Evolutionary conservation across 1,140 invertebrate genomes (phyloP).

Genomic region (Drosophila murphyi): DNA sequence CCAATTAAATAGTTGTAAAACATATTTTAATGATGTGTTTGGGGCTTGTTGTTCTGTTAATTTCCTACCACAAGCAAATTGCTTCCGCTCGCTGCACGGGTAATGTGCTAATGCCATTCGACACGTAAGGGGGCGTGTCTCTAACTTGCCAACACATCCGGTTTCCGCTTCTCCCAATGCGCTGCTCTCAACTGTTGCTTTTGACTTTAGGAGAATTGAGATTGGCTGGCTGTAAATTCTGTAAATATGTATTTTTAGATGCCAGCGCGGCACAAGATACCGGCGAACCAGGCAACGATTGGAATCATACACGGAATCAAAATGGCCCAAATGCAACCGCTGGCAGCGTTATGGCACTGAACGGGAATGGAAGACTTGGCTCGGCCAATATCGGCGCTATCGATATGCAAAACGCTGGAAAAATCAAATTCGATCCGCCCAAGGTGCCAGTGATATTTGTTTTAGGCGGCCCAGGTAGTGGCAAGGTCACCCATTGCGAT

Average conservation of each 20-base stretch:
- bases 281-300: constrained; percentile 87
- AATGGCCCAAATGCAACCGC: constrained; percentile 58
- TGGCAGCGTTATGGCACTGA: constrained; percentile 40
- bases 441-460: constrained; percentile 94
- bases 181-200: constrained; percentile 65
- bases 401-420: constrained; percentile 89
- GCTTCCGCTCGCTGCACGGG: constrained; percentile 49
- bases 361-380: constrained; percentile 42
- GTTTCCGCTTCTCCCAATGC: constrained; percentile 58
- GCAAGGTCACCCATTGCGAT: constrained; percentile 96
- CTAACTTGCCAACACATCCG: constrained; percentile 63
- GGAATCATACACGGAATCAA: constrained; percentile 81
- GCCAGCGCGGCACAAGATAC: constrained; percentile 89
- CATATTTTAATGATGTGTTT: constrained; percentile 70
- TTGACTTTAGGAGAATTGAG: too few species aligned
- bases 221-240: neutral
- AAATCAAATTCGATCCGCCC: constrained; percentile 92
- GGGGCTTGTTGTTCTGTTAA: constrained; percentile 41
- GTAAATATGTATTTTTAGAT: constrained; percentile 85
- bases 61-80: constrained; percentile 62
- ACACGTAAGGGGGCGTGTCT: constrained; percentile 48
- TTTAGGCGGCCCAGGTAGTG: constrained; percentile 94
- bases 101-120: constrained; percentile 44
- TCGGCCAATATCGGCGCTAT: constrained; percentile 67
- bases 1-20: constrained; percentile 77